Percentiles rank a stretch among this genome's conserved stretches.
phyloP scores from a whole-genome alignment of 2,888 invertebrate genomes.

The Zhengitettix transpicula region DNA sequence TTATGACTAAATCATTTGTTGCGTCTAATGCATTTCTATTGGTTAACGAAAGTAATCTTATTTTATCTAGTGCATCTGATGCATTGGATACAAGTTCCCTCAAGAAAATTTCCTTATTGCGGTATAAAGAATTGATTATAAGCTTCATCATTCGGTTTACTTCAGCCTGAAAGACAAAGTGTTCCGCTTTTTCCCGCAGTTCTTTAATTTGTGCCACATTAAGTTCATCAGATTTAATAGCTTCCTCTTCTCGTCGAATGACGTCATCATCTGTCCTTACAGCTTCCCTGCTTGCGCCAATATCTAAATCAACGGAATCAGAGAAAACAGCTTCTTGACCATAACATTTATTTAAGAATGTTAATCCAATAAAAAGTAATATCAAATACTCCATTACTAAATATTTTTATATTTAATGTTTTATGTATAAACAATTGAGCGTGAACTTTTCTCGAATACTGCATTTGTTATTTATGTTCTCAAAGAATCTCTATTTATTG shows the following conservation, averaged over 20 bases:
- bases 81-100: not conserved
- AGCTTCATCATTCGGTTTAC: not conserved
- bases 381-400: no score
- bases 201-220: not conserved
- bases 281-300: not conserved
- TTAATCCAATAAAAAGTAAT: no score
- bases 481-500: no score
- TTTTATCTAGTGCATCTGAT: not conserved
- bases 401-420: no score
- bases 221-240: not conserved
- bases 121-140: not conserved
- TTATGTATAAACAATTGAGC: no score
- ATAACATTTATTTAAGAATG: no score
- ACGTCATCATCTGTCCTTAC: not conserved
- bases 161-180: not conserved
- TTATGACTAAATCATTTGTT: conserved; percentile 7
- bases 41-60: not conserved
- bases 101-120: not conserved
- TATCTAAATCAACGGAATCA: not conserved
- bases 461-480: no score
- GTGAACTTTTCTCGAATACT: no score
- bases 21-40: not conserved
- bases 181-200: not conserved
- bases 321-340: not conserved
- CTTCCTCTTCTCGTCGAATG: not conserved